Base-by-base conservation (phyloP, 92 coral and sea anemone species). In the Epizoanthus stellaris region DNA sequence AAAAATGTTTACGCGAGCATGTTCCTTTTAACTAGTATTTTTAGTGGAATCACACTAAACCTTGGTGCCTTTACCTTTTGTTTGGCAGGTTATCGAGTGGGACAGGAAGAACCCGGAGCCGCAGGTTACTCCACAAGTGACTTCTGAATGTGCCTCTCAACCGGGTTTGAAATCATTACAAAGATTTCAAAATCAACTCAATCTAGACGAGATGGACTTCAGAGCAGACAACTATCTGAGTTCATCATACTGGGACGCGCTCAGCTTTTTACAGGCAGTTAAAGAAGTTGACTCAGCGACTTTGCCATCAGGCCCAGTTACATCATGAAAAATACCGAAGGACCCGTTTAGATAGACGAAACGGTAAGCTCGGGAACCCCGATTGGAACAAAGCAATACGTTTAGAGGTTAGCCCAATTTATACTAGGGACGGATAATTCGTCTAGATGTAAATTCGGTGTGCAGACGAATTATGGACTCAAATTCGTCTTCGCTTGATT, bases 231-330 rank as follows among this genome's bases (percentile, higher is more conserved):
- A 89, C 39, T 96, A 96, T 80, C 99, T 96, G 54, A 98, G 99
- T 3, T 87, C 95, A 7, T 93, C 96, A 7, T 96, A 96, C 75
- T 96, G 99, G 99, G 99, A 96, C 81, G 95, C 99, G 1, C 59
- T 92, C 67, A 92, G 89, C 73, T 93, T 92, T 84, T 84, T 95
- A 17, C 91, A 95, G 74, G 86, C 90, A 67, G 73, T 93, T 73
- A 65, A 56, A 67, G 81, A 82, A 67, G 86, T 93, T 15, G 80
- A 62, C 57, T 85, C 77, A 66, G 0, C 59, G 17, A n/a, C 17
- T 72, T 56, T 39, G 25, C 19, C 56, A 34, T 4, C 71, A 62
- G 36, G 53, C 4, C 45, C 66, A 79, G 38, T 42, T 67, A 36
- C 70, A 20, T 36, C 69, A 36, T 62, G 59, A 67, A 30, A 11